A percentile compares a stretch with the other conserved stretches of the same genome.
Conservation (phyloP, 92 coral and sea anemone species). For the Phenganax marumi region DNA sequence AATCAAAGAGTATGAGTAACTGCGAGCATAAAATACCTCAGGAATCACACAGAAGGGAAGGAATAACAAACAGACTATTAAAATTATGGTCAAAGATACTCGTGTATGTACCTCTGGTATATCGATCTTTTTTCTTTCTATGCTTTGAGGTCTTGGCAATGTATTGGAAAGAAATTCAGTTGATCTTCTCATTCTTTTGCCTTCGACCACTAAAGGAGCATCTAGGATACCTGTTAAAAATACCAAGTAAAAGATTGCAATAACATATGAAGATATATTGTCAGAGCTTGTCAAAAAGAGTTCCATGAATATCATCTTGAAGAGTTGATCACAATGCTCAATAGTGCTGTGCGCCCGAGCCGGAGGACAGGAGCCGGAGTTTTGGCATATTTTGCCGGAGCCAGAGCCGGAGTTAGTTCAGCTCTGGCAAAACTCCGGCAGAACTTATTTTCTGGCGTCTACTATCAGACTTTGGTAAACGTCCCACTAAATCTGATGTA, state of each 20-base stretch:
- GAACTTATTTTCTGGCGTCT: too few relatives aligned
- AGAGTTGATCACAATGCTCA: too few relatives aligned
- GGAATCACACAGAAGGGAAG: neutral
- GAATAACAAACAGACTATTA: neutral
- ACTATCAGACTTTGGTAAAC: too few relatives aligned
- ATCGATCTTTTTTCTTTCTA: constrained; percentile 52
- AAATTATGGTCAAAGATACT: neutral
- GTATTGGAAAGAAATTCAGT: constrained; percentile 73
- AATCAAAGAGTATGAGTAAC: neutral
- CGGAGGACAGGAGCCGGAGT: too few relatives aligned
- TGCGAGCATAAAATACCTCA: neutral
- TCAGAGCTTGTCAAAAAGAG: too few relatives aligned
- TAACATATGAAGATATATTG: too few relatives aligned
- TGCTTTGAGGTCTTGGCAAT: constrained; percentile 29
- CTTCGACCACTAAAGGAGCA: constrained; percentile 82
- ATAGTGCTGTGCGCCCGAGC: too few relatives aligned
- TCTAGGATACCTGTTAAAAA: constrained; percentile 66
- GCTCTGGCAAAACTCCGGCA: too few relatives aligned
- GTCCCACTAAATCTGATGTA: too few relatives aligned
- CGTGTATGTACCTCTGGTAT: constrained; percentile 62
- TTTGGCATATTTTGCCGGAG: too few relatives aligned
- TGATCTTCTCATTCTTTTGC: constrained; percentile 80
- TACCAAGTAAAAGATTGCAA: neutral
- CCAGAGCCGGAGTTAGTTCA: too few relatives aligned
- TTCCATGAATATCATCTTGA: too few relatives aligned